Evolutionary conservation across 2,113 vertebrate species (phyloP).

Genomic region (Lagopus muta): DNA sequence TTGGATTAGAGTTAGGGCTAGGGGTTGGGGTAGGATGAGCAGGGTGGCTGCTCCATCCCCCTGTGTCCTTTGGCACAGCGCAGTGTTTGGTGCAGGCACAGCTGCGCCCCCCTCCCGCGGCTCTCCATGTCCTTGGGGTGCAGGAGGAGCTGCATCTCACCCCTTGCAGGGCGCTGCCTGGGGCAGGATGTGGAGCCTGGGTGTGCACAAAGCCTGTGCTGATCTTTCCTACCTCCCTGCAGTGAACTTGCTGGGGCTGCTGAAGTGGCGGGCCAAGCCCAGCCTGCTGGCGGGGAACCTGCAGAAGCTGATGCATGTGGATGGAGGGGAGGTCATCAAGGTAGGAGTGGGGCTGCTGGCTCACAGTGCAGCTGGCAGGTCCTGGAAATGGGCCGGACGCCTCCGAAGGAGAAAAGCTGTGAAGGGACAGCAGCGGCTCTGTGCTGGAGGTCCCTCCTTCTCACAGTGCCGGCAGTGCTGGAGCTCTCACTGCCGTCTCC

Average conservation of each 20-base stretch:
- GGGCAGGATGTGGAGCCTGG: not conserved
- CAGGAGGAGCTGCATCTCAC: not conserved
- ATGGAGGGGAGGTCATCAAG: slow-evolving; percentile 74
- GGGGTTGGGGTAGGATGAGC: too few species aligned
- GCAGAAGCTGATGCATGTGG: slow-evolving; percentile 72
- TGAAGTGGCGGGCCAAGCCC: slow-evolving; percentile 73
- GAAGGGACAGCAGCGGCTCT: not conserved
- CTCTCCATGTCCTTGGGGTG: not conserved
- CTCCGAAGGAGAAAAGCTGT: not conserved
- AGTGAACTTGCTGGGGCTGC: slow-evolving; percentile 72
- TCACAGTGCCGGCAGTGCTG: rapidly evolving
- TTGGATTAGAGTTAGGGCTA: too few species aligned
- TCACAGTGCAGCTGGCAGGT: rapidly evolving
- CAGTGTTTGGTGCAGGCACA: too few species aligned
- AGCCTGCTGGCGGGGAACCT: slow-evolving; percentile 58
- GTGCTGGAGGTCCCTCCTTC: not conserved
- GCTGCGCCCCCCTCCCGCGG: not conserved
- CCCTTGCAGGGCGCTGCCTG: too few species aligned
- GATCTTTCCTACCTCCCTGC: not conserved
- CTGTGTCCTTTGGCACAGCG: too few species aligned
- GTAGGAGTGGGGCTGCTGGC: not conserved
- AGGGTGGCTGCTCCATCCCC: too few species aligned
- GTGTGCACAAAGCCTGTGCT: not conserved
- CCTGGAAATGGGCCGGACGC: too few species aligned
- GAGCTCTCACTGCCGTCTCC: not conserved